Conservation (phyloP, 2,113 vertebrate genomes). For the Synodontis membranacea region DNA sequence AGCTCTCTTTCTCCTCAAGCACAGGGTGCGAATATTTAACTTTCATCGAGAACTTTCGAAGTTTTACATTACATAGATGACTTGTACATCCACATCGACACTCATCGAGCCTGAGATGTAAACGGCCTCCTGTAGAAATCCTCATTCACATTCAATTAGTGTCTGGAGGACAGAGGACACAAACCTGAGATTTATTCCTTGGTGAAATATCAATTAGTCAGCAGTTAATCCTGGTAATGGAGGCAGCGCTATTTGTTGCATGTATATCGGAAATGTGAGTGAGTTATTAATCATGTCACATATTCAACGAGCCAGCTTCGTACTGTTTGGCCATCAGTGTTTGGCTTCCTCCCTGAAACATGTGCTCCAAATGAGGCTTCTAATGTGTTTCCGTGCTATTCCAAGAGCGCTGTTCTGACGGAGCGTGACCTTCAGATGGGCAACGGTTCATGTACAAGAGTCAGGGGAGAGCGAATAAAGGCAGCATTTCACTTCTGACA, state of each 20-base stretch:
- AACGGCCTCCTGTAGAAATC: neutral
- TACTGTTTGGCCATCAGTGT: conserved; percentile 37
- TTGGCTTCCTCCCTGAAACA: conserved; percentile 46
- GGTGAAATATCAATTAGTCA: conserved; percentile 41
- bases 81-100: neutral
- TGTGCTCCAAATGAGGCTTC: conserved; percentile 54
- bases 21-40: neutral
- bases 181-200: conserved; percentile 23
- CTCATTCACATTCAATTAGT: conserved; percentile 29
- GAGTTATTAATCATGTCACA: conserved; percentile 46
- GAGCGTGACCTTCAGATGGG: conserved; percentile 49
- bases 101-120: neutral
- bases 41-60: neutral
- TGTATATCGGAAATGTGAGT: conserved; percentile 20
- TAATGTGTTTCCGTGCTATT: conserved; percentile 54
- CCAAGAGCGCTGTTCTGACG: conserved; percentile 43
- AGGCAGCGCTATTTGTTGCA: conserved; percentile 41
- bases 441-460: conserved; percentile 52
- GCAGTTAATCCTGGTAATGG: conserved; percentile 37
- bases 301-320: conserved; percentile 42
- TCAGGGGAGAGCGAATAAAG: conserved; percentile 44
- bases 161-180: conserved; percentile 15
- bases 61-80: neutral
- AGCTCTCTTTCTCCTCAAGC: neutral
- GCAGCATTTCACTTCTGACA: conserved; percentile 48